Evolutionary conservation across 2,113 vertebrate species (phyloP).

Genomic region (Syngnathus floridae): DNA sequence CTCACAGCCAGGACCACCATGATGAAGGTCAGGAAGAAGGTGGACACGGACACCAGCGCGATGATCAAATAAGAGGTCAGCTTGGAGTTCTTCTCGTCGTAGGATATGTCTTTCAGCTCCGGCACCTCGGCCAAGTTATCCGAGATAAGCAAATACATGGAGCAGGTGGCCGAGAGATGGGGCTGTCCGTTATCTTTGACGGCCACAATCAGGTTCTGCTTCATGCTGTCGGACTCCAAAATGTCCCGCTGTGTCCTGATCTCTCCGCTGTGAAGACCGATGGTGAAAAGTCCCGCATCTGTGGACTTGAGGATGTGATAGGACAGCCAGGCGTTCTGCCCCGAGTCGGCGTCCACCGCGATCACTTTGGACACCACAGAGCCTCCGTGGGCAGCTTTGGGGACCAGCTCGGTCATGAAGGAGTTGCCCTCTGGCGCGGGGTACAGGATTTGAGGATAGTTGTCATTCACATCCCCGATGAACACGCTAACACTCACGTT

Average conservation of each 20-base stretch:
- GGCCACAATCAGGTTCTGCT: slow-evolving; percentile 65
- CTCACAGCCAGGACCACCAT: slow-evolving; percentile 25
- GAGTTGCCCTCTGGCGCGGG: no score
- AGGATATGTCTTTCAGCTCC: slow-evolving; percentile 60
- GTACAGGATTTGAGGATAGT: no score
- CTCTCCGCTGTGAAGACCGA: slow-evolving; percentile 52
- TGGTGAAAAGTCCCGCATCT: slow-evolving; percentile 39
- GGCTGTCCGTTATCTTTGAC: slow-evolving; percentile 66
- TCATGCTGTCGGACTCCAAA: slow-evolving; percentile 55
- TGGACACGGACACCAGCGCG: slow-evolving; percentile 41
- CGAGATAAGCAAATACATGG: slow-evolving; percentile 65
- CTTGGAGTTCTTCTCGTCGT: slow-evolving; percentile 56
- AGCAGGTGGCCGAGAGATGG: slow-evolving; percentile 71
- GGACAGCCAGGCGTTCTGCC: no score
- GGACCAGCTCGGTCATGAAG: no score
- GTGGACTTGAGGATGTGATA: not conserved
- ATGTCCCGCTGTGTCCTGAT: slow-evolving; percentile 48
- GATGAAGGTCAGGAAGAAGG: slow-evolving; percentile 51
- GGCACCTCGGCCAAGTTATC: slow-evolving; percentile 69
- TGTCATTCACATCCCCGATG: no score
- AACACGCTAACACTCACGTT: no score
- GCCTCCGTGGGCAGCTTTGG: no score
- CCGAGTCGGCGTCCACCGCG: no score
- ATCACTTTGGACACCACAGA: no score
- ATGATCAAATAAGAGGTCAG: slow-evolving; percentile 59